Evolutionary conservation across 2,797 vertebrate species (phyloP).

Genomic region (Crenuchus spilurus): DNA sequence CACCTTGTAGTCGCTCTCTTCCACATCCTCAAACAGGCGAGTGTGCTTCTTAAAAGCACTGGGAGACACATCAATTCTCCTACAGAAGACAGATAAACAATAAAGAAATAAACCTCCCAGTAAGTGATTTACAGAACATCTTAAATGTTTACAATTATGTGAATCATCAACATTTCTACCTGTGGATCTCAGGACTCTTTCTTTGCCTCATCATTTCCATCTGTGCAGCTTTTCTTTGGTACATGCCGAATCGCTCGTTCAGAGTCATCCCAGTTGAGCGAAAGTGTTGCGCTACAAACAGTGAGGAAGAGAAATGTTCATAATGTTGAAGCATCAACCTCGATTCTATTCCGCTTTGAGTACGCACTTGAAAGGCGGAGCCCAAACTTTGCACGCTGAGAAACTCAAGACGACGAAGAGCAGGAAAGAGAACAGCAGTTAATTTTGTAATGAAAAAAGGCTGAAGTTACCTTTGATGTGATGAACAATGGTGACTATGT

Average conservation of each 20-base stretch:
- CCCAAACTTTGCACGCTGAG: neutral
- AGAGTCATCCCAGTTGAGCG: slow-evolving; percentile 90
- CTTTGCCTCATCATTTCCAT: slow-evolving; percentile 93
- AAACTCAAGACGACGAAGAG: neutral
- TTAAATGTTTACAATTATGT: rapidly evolving
- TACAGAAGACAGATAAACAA: slow-evolving; percentile 63
- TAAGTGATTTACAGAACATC: no score
- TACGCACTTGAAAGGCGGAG: neutral
- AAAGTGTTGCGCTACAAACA: slow-evolving; percentile 91
- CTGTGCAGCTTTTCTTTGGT: slow-evolving; percentile 95
- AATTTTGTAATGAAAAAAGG: neutral
- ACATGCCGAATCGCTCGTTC: slow-evolving; percentile 97
- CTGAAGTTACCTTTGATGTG: slow-evolving; percentile 91
- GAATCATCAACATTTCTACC: slow-evolving; percentile 71
- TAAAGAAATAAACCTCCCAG: no score
- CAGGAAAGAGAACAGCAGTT: neutral
- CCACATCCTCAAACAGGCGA: slow-evolving; percentile 94
- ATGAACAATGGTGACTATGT: slow-evolving; percentile 97
- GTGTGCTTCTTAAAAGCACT: slow-evolving; percentile 99
- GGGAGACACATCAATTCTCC: slow-evolving; percentile 99
- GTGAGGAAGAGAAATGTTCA: slow-evolving; percentile 13
- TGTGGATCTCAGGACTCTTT: slow-evolving; percentile 99
- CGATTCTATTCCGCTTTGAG: neutral
- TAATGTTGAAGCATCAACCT: neutral
- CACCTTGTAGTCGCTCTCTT: slow-evolving; percentile 96